Evolutionary conservation across 2,113 vertebrate species (phyloP).

Genomic region (Brachionichthys hirsutus): DNA sequence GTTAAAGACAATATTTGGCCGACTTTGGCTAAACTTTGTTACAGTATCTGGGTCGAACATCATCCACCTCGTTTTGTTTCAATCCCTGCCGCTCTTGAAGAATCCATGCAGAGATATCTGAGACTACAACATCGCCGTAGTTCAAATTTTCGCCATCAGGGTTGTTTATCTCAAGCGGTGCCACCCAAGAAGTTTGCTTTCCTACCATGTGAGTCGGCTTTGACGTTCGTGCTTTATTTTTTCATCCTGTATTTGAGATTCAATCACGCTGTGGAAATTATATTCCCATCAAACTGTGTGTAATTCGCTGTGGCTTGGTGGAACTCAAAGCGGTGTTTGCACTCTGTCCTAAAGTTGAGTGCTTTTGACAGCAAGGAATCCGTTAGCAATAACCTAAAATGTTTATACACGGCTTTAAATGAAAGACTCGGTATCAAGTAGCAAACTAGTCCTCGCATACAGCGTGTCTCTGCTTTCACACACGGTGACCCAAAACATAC

Average conservation of each 20-base stretch:
- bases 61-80: background rate
- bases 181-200: constrained; percentile 64
- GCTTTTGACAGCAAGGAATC: constrained; percentile 59
- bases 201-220: constrained; percentile 40
- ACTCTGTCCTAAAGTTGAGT: constrained; percentile 33
- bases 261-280: constrained; percentile 59
- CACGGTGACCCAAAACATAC: background rate
- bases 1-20: constrained; percentile 43
- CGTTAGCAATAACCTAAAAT: constrained; percentile 37
- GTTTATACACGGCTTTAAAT: constrained; percentile 48
- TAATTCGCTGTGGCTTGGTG: constrained; percentile 49
- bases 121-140: constrained; percentile 43
- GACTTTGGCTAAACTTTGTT: constrained; percentile 38
- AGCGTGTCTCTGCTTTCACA: background rate
- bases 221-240: constrained; percentile 61
- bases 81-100: constrained; percentile 7
- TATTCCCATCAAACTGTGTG: constrained; percentile 45
- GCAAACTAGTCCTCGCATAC: constrained; percentile 11
- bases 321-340: constrained; percentile 26
- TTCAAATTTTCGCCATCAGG: constrained; percentile 48
- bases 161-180: constrained; percentile 55
- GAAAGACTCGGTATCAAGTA: constrained; percentile 24
- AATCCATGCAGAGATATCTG: constrained; percentile 41
- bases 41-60: constrained; percentile 25
- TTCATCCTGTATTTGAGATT: constrained; percentile 52